Conservation (phyloP, 2,113 vertebrate species). For the Megaptera novaeangliae region DNA sequence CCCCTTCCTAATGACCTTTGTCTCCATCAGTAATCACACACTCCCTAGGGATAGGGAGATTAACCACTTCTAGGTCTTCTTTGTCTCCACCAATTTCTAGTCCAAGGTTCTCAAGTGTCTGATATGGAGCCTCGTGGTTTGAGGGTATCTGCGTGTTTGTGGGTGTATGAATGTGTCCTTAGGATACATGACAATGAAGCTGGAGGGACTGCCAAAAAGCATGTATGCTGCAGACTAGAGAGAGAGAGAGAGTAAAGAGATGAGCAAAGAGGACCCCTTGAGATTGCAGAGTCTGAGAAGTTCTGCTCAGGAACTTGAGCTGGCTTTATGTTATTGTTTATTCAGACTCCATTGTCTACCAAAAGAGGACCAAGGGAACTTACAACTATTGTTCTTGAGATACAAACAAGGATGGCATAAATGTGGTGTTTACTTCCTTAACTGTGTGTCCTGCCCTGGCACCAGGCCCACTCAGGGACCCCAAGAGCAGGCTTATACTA, state of each 20-base stretch:
- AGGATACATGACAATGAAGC: neutral
- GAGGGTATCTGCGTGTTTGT: neutral
- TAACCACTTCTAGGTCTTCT: neutral
- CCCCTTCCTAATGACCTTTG: neutral
- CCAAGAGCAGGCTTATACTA: neutral
- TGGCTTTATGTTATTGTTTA: neutral
- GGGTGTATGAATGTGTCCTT: neutral
- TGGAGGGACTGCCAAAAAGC: neutral
- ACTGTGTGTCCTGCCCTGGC: neutral
- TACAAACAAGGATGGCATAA: neutral
- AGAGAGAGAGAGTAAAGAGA: neutral
- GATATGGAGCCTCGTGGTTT: neutral
- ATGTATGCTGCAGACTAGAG: no score
- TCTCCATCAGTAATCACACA: neutral
- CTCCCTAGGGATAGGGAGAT: neutral
- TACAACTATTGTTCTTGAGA: neutral
- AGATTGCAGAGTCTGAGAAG: neutral
- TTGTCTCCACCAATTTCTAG: neutral
- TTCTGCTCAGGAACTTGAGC: neutral
- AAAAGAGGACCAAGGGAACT: neutral
- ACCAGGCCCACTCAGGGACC: neutral
- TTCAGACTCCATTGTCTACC: neutral
- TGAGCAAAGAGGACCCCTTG: neutral
- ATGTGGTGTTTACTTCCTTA: neutral
- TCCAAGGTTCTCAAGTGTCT: neutral